Percentiles rank a stretch among this genome's conserved stretches.
phyloP scores from a whole-genome alignment of 2,888 invertebrate genomes.

The Erebia aethiops region DNA sequence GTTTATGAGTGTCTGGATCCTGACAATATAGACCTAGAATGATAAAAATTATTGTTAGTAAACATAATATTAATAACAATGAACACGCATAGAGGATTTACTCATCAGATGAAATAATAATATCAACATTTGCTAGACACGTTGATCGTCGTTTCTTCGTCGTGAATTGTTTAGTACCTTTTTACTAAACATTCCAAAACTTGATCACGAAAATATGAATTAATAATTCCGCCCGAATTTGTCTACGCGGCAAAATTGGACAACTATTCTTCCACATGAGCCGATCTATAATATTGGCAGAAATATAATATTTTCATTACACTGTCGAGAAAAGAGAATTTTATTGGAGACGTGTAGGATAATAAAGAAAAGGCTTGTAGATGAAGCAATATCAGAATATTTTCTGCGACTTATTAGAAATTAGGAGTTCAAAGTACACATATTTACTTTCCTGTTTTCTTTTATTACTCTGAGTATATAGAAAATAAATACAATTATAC shows the following conservation, averaged over 20 bases:
- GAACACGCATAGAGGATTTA: neutral
- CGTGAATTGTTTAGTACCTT: too few relatives aligned
- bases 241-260: neutral
- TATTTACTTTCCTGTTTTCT: neutral
- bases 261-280: conserved; percentile 11
- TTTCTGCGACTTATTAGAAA: neutral
- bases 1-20: conserved; percentile 72
- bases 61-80: neutral
- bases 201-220: neutral
- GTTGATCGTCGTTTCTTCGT: too few relatives aligned
- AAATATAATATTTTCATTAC: conserved; percentile 8
- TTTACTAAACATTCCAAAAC: too few relatives aligned
- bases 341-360: conserved; percentile 4
- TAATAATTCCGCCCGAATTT: conserved; percentile 3
- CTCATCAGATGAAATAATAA: neutral
- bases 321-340: conserved; percentile 7
- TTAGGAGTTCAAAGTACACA: neutral
- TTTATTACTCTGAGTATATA: too few relatives aligned
- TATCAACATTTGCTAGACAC: neutral
- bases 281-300: neutral
- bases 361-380: conserved; percentile 12
- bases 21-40: conserved; percentile 71
- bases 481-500: too few relatives aligned
- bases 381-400: conserved; percentile 10
- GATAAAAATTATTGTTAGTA: neutral